phyloP scores from a whole-genome alignment of 1,140 invertebrate genomes.

The Lasaia peninsularis region DNA sequence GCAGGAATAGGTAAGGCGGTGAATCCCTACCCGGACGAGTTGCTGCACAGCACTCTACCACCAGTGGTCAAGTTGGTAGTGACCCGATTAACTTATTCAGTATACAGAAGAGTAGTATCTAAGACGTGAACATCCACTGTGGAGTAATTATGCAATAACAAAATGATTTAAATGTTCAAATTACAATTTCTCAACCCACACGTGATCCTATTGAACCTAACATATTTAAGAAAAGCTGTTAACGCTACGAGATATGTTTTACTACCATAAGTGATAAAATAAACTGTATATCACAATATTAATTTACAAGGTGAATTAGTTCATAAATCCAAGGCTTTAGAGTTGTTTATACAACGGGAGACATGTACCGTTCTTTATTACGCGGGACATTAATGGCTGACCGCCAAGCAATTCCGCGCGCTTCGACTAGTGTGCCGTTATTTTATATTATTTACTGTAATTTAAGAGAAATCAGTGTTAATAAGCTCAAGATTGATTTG shows the following conservation, averaged over 20 bases:
- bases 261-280: conserved; percentile 2
- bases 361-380: not conserved
- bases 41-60: no score
- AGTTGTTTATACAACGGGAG: conserved; percentile 3
- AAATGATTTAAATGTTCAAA: no score
- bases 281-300: not conserved
- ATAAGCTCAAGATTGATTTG: conserved; percentile 1
- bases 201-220: not conserved
- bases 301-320: not conserved
- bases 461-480: not conserved
- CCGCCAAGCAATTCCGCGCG: conserved; percentile 1
- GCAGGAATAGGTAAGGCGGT: no score
- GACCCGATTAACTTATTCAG: no score
- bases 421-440: conserved; percentile 2
- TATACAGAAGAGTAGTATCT: no score
- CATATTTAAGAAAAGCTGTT: not conserved
- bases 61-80: no score
- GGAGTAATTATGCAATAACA: no score
- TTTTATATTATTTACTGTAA: conserved; percentile 1
- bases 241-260: conserved; percentile 3
- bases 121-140: no score
- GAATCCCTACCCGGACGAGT: no score
- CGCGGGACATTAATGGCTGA: conserved; percentile 1
- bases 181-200: no score
- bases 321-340: not conserved